These are phyloP conservation scores for Thermophis baileyi DNA, from an alignment of 2,113 vertebrate species.

Conservation along the genomic window DNA sequence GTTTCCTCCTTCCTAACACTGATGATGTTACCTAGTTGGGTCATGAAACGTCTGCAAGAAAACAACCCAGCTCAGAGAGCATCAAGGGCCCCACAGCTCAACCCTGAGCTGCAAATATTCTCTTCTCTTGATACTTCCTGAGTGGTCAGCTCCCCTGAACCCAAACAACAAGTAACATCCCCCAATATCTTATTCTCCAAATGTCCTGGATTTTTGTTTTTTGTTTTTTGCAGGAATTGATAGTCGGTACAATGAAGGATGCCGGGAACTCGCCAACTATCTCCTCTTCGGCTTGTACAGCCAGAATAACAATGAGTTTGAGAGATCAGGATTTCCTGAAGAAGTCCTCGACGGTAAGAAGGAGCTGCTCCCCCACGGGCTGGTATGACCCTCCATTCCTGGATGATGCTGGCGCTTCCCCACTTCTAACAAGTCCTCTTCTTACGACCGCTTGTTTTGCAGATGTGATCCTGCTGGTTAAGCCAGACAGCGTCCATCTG, in stretches of 20 bases:
- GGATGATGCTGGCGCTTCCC: background rate
- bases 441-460: slow-evolving; percentile 32
- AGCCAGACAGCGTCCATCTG: slow-evolving; percentile 88
- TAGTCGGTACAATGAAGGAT: slow-evolving; percentile 94
- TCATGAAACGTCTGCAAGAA: too few species aligned
- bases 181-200: fast-evolving
- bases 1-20: too few species aligned
- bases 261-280: slow-evolving; percentile 90
- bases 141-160: background rate
- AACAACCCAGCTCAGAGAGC: too few species aligned
- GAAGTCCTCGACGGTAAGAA: slow-evolving; percentile 91
- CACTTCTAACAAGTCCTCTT: too few species aligned
- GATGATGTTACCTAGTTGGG: too few species aligned
- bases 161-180: background rate
- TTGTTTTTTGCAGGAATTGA: slow-evolving; percentile 83
- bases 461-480: slow-evolving; percentile 94
- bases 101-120: too few species aligned
- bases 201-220: background rate
- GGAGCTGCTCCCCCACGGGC: too few species aligned
- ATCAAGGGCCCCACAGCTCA: too few species aligned
- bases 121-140: background rate
- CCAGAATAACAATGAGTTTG: slow-evolving; percentile 76
- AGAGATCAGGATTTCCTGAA: slow-evolving; percentile 85
- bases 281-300: slow-evolving; percentile 92
- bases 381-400: background rate